Evolutionary conservation across 1,140 invertebrate species (phyloP), one percentile per base, ranked within the genome.

Genomic region (Drosophila kanapiae): DNA sequence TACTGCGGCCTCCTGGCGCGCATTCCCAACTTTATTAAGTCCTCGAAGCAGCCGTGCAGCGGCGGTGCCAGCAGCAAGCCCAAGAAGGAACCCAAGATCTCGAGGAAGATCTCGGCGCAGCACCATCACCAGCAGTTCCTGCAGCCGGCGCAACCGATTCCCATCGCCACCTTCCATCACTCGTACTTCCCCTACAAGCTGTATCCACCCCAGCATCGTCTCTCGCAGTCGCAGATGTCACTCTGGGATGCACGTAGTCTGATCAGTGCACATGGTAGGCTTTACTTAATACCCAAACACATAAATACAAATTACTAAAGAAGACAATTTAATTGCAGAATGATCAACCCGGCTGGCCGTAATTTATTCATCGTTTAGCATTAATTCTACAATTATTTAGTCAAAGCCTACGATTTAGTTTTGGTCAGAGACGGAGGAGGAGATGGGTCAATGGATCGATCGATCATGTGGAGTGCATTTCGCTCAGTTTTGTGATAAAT

Each of bases 1-100:
- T 97, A 97, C 82, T 97, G 96, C 84, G 97, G 97, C 14, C 93
- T 97, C 45, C 93, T 95, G 84, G 97, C 97, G 31, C 94, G 96
- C 62, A 96, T 97, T 59, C 96, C 97, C 47, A 97, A 97, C 92
- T 97, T 97, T 80, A 96, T 96, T n/a, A 93, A 92, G 78, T 86
- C 91, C 14, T 83, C 84, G 29, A 86, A 91, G 58, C 91, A 92
- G 63, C 74, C 72, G 40, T 78, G 74, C 61, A 51, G 10, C 14
- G 51, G 53, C 14, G 54, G 35, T 1, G 68, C 82, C 64, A 85
- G 67, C 61, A 90, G 67, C 47, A 90, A 90, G 64, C 67, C 80
- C 54, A 91, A 91, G 49, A 92, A 92, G 63, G 91, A 92, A 40
- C 51, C 91, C 4, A 92, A 92, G 64, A 91, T 93, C 48, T 82